Conservation (phyloP, 2,888 invertebrate genomes). For the Tolmerus cingulatus region DNA sequence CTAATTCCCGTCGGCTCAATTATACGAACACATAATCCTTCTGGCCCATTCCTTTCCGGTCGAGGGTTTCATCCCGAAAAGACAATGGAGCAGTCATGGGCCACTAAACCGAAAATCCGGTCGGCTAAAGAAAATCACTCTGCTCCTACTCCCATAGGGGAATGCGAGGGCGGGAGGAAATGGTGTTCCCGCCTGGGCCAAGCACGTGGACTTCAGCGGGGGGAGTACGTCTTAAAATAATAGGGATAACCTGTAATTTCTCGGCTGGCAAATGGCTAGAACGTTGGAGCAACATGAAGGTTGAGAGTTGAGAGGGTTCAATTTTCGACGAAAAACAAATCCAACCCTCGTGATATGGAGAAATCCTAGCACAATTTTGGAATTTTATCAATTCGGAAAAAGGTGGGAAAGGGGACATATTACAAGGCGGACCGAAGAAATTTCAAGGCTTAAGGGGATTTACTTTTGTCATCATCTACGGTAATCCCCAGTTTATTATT, state of each 20-base stretch:
- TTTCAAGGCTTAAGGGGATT: neutral
- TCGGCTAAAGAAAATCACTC: constrained; percentile 1
- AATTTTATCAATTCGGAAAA: constrained; percentile 16
- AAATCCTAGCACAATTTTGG: neutral
- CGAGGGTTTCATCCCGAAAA: neutral
- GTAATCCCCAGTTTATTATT: neutral
- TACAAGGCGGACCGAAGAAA: neutral
- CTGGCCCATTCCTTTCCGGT: neutral
- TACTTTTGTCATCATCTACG: neutral
- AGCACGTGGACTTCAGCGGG: neutral
- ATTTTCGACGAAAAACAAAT: constrained; percentile 21
- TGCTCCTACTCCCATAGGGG: neutral
- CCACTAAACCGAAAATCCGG: constrained; percentile 29
- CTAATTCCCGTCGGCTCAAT: neutral
- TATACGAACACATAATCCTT: constrained; percentile 17
- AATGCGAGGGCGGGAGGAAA: neutral
- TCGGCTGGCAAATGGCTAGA: neutral
- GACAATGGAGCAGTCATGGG: constrained; percentile 15
- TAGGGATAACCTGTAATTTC: constrained; percentile 38
- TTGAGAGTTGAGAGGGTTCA: constrained; percentile 27
- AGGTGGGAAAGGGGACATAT: neutral
- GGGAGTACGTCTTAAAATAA: neutral
- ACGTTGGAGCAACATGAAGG: neutral
- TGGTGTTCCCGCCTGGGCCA: neutral
- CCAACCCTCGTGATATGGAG: neutral